phyloP scores from a whole-genome alignment of 2,797 vertebrate genomes.

The Vireo griseus region DNA sequence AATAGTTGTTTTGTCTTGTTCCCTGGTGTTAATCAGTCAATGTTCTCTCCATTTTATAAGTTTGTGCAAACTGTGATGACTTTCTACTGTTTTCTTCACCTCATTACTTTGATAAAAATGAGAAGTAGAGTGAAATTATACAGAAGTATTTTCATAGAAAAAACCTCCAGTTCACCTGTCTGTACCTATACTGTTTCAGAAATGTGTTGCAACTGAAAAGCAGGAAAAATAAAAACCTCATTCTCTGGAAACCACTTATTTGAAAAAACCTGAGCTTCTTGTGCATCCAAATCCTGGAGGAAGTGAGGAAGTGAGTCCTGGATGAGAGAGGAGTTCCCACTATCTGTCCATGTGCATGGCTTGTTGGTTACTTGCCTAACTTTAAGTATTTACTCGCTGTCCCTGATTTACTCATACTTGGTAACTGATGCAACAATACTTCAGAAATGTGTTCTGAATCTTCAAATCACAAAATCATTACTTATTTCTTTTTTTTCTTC shows the following conservation, averaged over 20 bases:
- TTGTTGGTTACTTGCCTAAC: not conserved
- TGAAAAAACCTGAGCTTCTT: not conserved
- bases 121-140: not conserved
- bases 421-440: not conserved
- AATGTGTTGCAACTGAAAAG: not conserved
- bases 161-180: not conserved
- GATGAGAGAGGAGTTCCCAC: not conserved
- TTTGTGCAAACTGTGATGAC: not conserved
- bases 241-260: not conserved
- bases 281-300: not conserved
- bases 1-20: not conserved
- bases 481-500: accelerated
- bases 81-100: not conserved
- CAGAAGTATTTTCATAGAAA: not conserved
- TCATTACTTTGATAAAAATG: not conserved
- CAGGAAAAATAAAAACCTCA: not conserved
- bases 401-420: not conserved
- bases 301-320: not conserved
- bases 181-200: not conserved
- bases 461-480: not conserved
- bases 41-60: not conserved
- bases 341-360: not conserved
- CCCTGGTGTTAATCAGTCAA: not conserved
- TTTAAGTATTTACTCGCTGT: not conserved
- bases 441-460: not conserved